A percentile compares a stretch with the other conserved stretches of the same genome.
These are phyloP conservation scores for Cavia porcellus DNA, from an alignment of 2,113 vertebrate species.

Conservation along the genomic window DNA sequence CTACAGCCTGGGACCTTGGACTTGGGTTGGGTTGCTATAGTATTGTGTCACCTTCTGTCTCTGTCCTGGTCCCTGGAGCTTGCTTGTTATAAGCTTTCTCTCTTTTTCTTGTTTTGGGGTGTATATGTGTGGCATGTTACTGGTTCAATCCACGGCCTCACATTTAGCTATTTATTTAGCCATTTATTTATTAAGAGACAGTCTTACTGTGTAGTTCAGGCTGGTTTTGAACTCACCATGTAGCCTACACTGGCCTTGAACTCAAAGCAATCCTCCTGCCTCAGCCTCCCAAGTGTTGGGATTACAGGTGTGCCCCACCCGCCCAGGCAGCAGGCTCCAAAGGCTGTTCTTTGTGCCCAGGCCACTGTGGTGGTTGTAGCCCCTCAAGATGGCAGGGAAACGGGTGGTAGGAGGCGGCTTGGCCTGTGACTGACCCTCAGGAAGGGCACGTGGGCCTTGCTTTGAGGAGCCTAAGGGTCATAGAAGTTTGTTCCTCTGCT, in stretches of 20 bases:
- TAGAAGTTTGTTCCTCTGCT: not conserved
- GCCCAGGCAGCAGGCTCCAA: not conserved
- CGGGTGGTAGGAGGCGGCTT: fast-evolving
- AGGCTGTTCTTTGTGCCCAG: not conserved
- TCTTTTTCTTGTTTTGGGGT: no score
- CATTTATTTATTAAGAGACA: not conserved
- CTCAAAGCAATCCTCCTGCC: not conserved
- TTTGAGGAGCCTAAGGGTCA: no score
- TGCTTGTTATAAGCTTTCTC: not conserved
- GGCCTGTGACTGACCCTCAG: not conserved
- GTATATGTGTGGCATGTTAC: not conserved
- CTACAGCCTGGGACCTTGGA: not conserved
- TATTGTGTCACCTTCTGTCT: not conserved
- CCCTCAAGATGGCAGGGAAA: not conserved
- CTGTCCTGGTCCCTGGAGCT: not conserved
- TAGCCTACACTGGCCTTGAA: not conserved
- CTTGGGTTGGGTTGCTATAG: not conserved
- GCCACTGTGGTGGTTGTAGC: fast-evolving
- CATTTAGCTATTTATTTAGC: not conserved
- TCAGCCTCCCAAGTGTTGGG: not conserved
- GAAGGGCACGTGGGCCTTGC: not conserved
- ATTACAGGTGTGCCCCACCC: not conserved
- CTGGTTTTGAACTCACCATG: not conserved
- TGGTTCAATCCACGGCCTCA: not conserved
- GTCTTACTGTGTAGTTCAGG: not conserved